Conservation (phyloP, 2,888 invertebrate species). For the Odontocolon sp. region DNA sequence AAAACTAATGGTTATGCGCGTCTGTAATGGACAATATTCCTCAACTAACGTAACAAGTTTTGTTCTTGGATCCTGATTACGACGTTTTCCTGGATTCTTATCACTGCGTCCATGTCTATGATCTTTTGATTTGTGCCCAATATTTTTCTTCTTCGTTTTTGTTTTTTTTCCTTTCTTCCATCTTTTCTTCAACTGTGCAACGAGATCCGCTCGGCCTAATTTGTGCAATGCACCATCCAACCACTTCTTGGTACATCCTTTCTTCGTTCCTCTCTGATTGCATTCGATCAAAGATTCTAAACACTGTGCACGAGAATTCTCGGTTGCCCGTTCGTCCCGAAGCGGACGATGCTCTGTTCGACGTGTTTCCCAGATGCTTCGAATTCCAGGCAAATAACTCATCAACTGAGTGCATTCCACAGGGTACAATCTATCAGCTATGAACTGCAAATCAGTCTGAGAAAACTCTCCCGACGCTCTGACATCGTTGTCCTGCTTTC, state of each 20-base stretch:
- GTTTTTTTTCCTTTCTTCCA: slow-evolving; percentile 16
- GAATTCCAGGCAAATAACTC: slow-evolving; percentile 19
- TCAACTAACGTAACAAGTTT: slow-evolving; percentile 47
- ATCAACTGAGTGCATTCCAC: slow-evolving; percentile 55
- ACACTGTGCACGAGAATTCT: slow-evolving; percentile 28
- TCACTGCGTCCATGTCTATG: background rate
- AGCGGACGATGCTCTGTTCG: background rate
- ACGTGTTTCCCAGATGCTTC: background rate
- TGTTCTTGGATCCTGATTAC: slow-evolving; percentile 1
- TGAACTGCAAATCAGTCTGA: slow-evolving; percentile 51
- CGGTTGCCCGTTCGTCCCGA: slow-evolving; percentile 23
- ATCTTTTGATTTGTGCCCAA: background rate
- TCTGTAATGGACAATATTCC: background rate
- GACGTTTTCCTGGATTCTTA: background rate
- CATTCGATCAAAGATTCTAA: slow-evolving; percentile 50
- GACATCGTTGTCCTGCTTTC: slow-evolving; percentile 18
- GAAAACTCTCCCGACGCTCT: slow-evolving; percentile 46
- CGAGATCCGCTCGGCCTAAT: slow-evolving; percentile 55
- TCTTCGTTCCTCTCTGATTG: slow-evolving; percentile 41
- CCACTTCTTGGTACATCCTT: slow-evolving; percentile 49
- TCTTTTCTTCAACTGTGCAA: slow-evolving; percentile 35
- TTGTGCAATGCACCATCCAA: slow-evolving; percentile 30
- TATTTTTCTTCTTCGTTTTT: background rate
- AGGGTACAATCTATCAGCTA: slow-evolving; percentile 53
- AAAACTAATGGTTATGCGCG: slow-evolving; percentile 22